Conservation (phyloP, 1,140 invertebrate genomes). For the Vanessa tameamea region DNA sequence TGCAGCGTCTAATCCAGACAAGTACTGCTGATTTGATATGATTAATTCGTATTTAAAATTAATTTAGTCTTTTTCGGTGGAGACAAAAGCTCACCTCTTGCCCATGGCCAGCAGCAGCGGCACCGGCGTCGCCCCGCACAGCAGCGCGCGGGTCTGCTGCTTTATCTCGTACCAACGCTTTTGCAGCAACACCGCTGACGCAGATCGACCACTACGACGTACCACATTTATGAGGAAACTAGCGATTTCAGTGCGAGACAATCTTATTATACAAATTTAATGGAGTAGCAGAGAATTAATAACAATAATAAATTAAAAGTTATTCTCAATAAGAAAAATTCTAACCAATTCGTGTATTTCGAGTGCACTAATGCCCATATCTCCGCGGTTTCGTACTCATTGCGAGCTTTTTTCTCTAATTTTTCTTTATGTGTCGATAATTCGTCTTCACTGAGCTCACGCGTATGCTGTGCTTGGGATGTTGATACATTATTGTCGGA, state of each 20-base stretch:
- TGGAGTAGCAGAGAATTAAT: too few species aligned
- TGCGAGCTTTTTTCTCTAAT: not conserved
- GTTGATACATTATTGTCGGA: not conserved
- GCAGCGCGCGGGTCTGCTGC: not conserved
- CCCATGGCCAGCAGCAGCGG: conserved; percentile 3
- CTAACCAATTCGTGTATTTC: not conserved
- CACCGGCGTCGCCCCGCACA: not conserved
- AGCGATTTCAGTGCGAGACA: too few species aligned
- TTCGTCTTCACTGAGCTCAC: not conserved
- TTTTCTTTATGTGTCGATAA: not conserved
- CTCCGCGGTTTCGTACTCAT: not conserved
- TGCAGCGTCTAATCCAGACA: too few species aligned
- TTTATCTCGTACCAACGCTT: conserved; percentile 17
- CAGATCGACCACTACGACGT: not conserved
- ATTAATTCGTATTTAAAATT: too few species aligned
- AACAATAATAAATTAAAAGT: too few species aligned
- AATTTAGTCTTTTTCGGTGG: too few species aligned
- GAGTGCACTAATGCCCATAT: not conserved
- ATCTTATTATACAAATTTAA: too few species aligned
- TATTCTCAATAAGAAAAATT: not conserved
- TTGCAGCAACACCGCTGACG: conserved; percentile 7
- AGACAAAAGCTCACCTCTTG: not conserved
- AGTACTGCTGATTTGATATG: too few species aligned
- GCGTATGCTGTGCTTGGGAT: not conserved
- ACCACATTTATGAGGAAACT: too few species aligned